phyloP scores from a whole-genome alignment of 2,888 invertebrate species.

The Athalia circularis region DNA sequence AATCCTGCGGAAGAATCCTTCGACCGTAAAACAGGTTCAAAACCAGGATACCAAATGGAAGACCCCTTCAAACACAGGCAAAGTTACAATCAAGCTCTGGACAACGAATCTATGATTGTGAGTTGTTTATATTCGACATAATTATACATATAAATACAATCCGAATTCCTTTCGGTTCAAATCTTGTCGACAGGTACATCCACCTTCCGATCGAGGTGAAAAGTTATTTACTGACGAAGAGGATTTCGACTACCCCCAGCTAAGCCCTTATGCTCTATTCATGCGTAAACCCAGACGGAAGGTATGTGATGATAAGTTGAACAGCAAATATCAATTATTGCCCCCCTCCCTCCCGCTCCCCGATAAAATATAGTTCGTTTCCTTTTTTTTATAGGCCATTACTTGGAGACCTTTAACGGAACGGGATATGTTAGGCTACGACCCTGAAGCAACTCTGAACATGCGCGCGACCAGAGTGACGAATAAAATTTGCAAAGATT shows the following conservation, averaged over 20 bases:
- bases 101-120: constrained; percentile 32
- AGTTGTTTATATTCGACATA: background rate
- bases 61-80: constrained; percentile 10
- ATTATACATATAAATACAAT: too few relatives aligned
- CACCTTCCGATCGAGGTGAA: constrained; percentile 54
- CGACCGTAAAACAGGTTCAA: background rate
- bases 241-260: constrained; percentile 41
- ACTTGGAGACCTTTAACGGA: constrained; percentile 66
- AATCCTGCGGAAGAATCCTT: constrained; percentile 37
- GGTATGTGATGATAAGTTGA: constrained; percentile 52
- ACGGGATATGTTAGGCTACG: constrained; percentile 65
- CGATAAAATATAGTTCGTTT: background rate
- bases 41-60: background rate
- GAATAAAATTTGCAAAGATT: constrained; percentile 75
- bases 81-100: background rate
- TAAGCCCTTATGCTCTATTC: constrained; percentile 66
- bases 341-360: background rate
- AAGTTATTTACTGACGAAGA: constrained; percentile 45
- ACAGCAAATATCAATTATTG: background rate
- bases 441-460: constrained; percentile 67
- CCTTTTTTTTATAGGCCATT: constrained; percentile 57
- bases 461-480: constrained; percentile 64
- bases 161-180: too few relatives aligned
- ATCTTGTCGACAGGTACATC: constrained; percentile 62
- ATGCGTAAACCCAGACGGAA: constrained; percentile 65